Conservation (phyloP, 2,888 invertebrate species). For the Geophilus truncorum region DNA sequence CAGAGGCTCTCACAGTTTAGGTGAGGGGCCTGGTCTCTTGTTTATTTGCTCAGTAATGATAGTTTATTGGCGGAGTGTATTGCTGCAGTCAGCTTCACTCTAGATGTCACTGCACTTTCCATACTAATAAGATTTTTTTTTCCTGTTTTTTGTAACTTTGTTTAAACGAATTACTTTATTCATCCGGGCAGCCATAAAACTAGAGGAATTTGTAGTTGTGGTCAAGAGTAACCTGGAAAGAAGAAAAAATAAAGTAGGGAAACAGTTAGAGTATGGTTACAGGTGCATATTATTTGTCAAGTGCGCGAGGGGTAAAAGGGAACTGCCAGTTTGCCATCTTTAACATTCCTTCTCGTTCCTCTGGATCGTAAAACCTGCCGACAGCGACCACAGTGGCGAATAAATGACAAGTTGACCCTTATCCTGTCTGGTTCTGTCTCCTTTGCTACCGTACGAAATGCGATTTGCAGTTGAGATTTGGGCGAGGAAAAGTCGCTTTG, state of each 20-base stretch:
- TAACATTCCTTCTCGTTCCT: slow-evolving; percentile 17
- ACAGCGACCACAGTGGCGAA: slow-evolving; percentile 23
- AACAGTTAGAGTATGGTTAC: not conserved
- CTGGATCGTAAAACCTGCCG: slow-evolving; percentile 19
- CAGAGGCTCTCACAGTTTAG: slow-evolving; percentile 19
- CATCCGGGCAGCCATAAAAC: not conserved
- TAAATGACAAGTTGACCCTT: slow-evolving; percentile 22
- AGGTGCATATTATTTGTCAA: slow-evolving; percentile 25
- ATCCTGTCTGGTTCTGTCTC: slow-evolving; percentile 25
- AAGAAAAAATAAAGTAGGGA: not conserved
- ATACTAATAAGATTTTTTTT: not conserved
- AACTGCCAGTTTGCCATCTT: not conserved
- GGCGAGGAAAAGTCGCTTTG: not conserved
- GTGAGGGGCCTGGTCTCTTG: slow-evolving; percentile 17
- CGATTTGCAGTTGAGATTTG: not conserved
- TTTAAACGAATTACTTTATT: not conserved
- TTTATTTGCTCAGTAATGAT: slow-evolving; percentile 23
- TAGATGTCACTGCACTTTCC: slow-evolving; percentile 6
- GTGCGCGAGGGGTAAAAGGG: not conserved
- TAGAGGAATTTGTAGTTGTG: not conserved
- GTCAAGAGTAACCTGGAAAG: not conserved
- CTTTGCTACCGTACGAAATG: not conserved
- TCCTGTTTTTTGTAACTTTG: not conserved
- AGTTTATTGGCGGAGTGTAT: slow-evolving; percentile 11
- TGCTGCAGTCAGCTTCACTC: not conserved